Base-by-base conservation (phyloP, 2,113 vertebrate genomes). In the Ageneiosus marmoratus region DNA sequence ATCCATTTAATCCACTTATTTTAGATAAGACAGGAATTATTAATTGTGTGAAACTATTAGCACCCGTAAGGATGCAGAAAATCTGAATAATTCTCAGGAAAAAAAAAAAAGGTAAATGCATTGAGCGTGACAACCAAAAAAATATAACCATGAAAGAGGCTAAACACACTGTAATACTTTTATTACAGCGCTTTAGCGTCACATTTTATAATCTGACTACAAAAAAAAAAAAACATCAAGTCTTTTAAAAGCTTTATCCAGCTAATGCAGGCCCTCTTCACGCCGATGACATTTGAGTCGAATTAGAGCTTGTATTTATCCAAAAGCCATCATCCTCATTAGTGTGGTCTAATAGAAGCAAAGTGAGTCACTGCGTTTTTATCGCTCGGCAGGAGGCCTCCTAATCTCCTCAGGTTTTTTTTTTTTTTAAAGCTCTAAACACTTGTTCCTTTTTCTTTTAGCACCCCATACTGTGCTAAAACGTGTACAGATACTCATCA, bases 391-490 rank as follows among this genome's bases (percentile, higher is more conserved):
- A 79, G 93, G 94, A 92, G 86, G 85, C 86, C 89, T 55, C 87
- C 89, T 88, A 91, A 92, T 91, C 91, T 91, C 86, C 89, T 87
- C 90, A 65, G 72, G 46, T 89, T 60, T 79, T 48, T 76, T 76
- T 34, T 89, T 60, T 79, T 48, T 76, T 76, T 34, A 13, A 76
- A 80, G 16, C 79, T 86, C 89, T 13, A 77, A 88, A 88, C 88
- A 41, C 88, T 91, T 89, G 86, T 85, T 89, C 91, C 89, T 90
- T 91, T 92, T 93, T 90, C 88, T 83, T 87, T 41, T 55, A 10
- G 75, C 87, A 88, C 92, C 92, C 87, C 93, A 92, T 91, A 92
- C 92, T 13, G 93, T 88, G 93, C 84, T 82, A 89, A 90, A 91
- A 92, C 92, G 91, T 91, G 91, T 89, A 90, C 91, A 88, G 87